phyloP scores from a whole-genome alignment of 2,888 invertebrate genomes.

The Hetaerina titia region DNA sequence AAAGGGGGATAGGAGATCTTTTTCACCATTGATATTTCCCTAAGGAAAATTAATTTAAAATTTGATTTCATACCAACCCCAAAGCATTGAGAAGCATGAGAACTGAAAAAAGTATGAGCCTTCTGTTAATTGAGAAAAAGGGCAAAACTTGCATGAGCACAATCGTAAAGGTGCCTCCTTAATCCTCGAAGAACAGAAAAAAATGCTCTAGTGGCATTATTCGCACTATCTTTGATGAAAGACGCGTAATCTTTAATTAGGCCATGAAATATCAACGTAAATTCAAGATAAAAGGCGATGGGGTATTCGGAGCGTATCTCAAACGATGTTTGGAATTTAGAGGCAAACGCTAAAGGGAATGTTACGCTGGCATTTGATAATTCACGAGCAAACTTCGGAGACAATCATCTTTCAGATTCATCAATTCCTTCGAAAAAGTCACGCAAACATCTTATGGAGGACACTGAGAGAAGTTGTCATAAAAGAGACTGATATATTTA shows the following conservation, averaged over 20 bases:
- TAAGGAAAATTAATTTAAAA: too few species aligned
- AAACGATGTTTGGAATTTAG: background rate
- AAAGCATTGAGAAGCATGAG: too few species aligned
- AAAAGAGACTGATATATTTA: background rate
- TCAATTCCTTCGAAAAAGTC: conserved; percentile 4
- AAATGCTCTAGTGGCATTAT: background rate
- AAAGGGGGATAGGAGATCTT: too few species aligned
- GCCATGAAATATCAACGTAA: background rate
- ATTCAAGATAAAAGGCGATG: background rate
- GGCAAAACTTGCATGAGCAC: too few species aligned
- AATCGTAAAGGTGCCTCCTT: background rate
- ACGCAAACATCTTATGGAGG: background rate
- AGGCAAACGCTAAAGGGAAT: background rate
- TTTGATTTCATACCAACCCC: too few species aligned
- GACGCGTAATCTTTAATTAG: background rate
- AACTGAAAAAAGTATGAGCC: too few species aligned
- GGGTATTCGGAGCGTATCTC: background rate
- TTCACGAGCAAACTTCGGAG: background rate
- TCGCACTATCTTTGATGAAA: background rate
- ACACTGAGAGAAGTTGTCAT: background rate
- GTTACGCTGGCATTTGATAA: background rate
- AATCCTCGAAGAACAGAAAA: background rate
- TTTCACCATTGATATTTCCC: too few species aligned
- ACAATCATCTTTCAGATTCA: background rate
- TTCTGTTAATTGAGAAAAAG: too few species aligned